phyloP scores from a whole-genome alignment of 2,797 vertebrate genomes.

The Pogonophryne albipinna region DNA sequence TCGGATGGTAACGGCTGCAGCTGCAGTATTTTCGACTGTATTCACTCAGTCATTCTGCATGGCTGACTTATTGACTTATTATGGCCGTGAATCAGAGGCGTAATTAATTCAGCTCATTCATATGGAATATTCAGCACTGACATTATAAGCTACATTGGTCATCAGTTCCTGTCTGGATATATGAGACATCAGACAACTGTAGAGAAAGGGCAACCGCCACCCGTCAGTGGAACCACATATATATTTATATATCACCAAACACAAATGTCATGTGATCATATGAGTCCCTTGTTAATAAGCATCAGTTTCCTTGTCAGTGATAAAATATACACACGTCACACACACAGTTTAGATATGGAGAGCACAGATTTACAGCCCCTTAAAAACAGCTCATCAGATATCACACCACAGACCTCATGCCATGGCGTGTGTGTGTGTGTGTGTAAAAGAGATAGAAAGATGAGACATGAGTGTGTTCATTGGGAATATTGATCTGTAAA shows the following conservation, averaged over 20 bases:
- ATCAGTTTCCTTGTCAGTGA: too few relatives aligned
- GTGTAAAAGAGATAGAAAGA: neutral
- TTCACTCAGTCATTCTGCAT: conserved; percentile 57
- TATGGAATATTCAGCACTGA: conserved; percentile 7
- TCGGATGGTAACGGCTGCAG: conserved; percentile 23
- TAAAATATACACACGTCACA: too few relatives aligned
- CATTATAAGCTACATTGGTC: conserved; percentile 54
- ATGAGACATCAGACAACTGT: conserved; percentile 5
- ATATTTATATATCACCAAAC: too few relatives aligned
- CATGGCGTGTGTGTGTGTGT: conserved; percentile 5
- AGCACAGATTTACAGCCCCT: neutral
- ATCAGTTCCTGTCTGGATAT: conserved; percentile 44
- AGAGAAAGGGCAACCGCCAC: neutral
- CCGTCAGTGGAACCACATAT: neutral
- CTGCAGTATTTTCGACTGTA: conserved; percentile 34
- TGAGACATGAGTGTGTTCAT: neutral
- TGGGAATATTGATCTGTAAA: neutral
- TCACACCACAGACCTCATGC: conserved; percentile 37
- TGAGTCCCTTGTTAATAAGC: too few relatives aligned
- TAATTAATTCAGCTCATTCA: conserved; percentile 62
- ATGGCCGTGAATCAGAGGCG: conserved; percentile 64
- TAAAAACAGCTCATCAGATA: conserved; percentile 54
- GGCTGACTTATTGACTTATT: conserved; percentile 68
- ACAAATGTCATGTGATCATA: too few relatives aligned
- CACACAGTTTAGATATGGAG: conserved; percentile 15